A percentile compares a stretch with the other conserved stretches of the same genome.
Conservation (phyloP, 2,113 vertebrate genomes). For the Eubucco bourcierii region DNA sequence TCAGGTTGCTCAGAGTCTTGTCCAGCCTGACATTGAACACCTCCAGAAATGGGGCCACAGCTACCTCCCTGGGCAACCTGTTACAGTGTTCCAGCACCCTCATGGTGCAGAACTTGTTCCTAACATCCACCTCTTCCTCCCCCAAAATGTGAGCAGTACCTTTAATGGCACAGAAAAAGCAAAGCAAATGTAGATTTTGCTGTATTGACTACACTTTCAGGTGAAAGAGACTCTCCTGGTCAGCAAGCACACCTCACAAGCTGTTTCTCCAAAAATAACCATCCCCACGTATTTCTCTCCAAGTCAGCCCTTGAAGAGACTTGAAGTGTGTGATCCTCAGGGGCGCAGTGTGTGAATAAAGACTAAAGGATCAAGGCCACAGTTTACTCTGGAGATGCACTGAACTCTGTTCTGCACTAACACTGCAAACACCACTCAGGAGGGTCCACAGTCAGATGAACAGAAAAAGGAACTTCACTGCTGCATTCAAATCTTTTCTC, state of each 20-base stretch:
- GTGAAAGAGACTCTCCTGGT: neutral
- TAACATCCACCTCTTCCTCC: neutral
- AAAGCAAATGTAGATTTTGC: neutral
- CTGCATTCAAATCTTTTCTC: too few species aligned
- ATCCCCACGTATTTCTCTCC: neutral
- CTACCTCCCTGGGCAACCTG: too few species aligned
- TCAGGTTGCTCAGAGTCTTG: too few species aligned
- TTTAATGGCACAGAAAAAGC: neutral
- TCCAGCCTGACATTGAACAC: too few species aligned
- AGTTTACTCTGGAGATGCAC: neutral
- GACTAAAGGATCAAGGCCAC: neutral
- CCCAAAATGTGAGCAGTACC: neutral
- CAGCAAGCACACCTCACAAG: neutral
- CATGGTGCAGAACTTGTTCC: too few species aligned
- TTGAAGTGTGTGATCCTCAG: neutral
- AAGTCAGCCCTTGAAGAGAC: neutral
- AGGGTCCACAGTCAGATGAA: neutral
- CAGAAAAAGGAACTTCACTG: neutral
- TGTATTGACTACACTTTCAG: neutral
- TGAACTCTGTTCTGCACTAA: neutral
- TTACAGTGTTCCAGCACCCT: too few species aligned
- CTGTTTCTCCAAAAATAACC: neutral
- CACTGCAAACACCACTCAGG: neutral
- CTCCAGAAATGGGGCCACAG: too few species aligned
- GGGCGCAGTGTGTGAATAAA: neutral